Percentiles rank a stretch among this genome's conserved stretches.
Conservation (phyloP, 1,140 invertebrate genomes). For the Drosophila quadrilineata region DNA sequence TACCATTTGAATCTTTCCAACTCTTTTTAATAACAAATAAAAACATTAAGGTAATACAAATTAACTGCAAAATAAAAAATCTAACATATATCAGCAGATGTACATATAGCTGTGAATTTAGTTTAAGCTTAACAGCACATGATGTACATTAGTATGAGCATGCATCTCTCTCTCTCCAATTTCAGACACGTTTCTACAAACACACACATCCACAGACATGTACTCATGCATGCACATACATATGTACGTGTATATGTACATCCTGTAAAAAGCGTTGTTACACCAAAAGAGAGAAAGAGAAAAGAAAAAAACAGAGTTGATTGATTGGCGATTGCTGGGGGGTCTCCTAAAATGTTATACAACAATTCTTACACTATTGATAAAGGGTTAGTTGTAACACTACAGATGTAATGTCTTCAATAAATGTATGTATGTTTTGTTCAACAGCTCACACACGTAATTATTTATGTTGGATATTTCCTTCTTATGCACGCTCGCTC, state of each 20-base stretch:
- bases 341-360: conserved; percentile 65
- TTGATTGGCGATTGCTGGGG: conserved; percentile 29
- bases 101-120: neutral
- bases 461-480: conserved; percentile 54
- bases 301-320: conserved; percentile 23
- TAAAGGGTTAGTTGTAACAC: conserved; percentile 53
- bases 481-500: conserved; percentile 59
- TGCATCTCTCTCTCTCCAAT: neutral
- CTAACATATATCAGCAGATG: neutral
- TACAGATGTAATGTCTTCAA: conserved; percentile 60
- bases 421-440: conserved; percentile 53
- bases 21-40: too few species aligned
- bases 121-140: neutral
- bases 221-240: neutral
- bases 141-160: neutral
- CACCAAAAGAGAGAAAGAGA: too few species aligned
- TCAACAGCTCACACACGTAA: conserved; percentile 64
- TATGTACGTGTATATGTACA: conserved; percentile 7
- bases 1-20: too few species aligned
- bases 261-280: conserved; percentile 1
- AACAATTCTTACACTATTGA: conserved; percentile 75
- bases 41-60: too few species aligned
- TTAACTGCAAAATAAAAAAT: too few species aligned
- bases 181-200: neutral
- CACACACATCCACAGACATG: neutral